Evolutionary conservation across 2,888 invertebrate genomes (phyloP).

Genomic region (Mamestra brassicae): DNA sequence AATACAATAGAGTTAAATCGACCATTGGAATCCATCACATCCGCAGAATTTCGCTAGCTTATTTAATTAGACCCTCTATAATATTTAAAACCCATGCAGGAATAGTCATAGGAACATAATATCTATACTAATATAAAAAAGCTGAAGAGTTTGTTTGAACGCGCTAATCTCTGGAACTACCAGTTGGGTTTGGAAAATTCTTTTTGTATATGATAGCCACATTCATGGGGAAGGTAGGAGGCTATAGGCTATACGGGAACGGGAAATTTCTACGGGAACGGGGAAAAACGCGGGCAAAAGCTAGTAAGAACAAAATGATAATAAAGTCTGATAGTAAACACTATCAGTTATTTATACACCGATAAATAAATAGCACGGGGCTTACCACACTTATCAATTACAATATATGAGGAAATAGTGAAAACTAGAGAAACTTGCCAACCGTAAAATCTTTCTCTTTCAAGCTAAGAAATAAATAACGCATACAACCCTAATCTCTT

Average conservation of each 20-base stretch:
- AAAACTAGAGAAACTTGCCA: not conserved
- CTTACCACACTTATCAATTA: constrained; percentile 5
- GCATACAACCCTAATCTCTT: too few relatives aligned
- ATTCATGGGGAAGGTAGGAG: too few relatives aligned
- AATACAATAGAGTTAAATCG: too few relatives aligned
- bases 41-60: not conserved
- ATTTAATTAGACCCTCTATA: not conserved
- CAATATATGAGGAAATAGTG: not conserved
- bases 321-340: not conserved
- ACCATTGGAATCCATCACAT: not conserved
- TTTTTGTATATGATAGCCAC: too few relatives aligned
- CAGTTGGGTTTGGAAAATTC: too few relatives aligned
- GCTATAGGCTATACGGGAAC: too few relatives aligned
- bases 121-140: too few relatives aligned
- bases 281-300: too few relatives aligned
- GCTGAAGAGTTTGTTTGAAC: too few relatives aligned
- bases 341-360: not conserved
- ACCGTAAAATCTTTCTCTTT: not conserved
- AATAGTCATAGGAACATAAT: not conserved
- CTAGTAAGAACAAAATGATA: not conserved
- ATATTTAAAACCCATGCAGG: not conserved
- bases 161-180: too few relatives aligned
- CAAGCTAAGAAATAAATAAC: not conserved
- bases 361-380: not conserved
- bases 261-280: too few relatives aligned